Evolutionary conservation across 2,888 invertebrate species (phyloP), one percentile per base, ranked within the genome.

Genomic region (Atrina japonica): DNA sequence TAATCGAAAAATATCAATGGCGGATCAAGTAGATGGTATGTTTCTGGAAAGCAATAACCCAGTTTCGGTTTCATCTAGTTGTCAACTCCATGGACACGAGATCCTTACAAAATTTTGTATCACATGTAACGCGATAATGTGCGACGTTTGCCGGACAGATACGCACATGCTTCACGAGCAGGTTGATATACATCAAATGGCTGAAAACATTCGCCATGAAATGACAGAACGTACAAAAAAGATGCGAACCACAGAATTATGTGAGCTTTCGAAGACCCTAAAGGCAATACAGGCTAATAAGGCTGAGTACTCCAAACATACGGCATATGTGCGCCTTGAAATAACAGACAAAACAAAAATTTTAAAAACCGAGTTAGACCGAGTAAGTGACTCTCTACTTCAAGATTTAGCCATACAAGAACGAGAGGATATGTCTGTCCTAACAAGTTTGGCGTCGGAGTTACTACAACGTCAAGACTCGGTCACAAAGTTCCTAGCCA

Each of bases 241-340:
- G 25, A 25, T n/a, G 9, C 16, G 9, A n/a, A 45, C n/a, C 14
- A 18, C 25, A 16, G 21, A 23, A 5, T 27, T 60, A 18, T 18
- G 21, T 18, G 5, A 40, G 11, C 14, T 58, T 21, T 21, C 11
- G 9, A 40, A 35, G 21, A 23, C n/a, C 1, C n/a, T 43, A 1
- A 29, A 60, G n/a, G 45, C 25, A 11, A 29, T 60, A n/a, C 47
- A n/a, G 9, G 27, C 29, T 25, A 60, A 60, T 27, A 35, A 23
- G 30, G 27, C 18, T 16, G 60, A 60, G 3, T 60, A 60, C n/a
- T 16, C 25, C 14, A 40, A 43, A n/a, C 45, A 45, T 27, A 47
- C 25, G 16, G 40, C 27, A 5, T 40, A 40, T 45, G 9, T 60
- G 9, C 47, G 45, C 6, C 11, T 40, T 21, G 60, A 60, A 45